Evolutionary conservation across 2,888 invertebrate genomes (phyloP), one percentile per base, ranked within the genome.

Genomic region (Ochlodes sylvanus): DNA sequence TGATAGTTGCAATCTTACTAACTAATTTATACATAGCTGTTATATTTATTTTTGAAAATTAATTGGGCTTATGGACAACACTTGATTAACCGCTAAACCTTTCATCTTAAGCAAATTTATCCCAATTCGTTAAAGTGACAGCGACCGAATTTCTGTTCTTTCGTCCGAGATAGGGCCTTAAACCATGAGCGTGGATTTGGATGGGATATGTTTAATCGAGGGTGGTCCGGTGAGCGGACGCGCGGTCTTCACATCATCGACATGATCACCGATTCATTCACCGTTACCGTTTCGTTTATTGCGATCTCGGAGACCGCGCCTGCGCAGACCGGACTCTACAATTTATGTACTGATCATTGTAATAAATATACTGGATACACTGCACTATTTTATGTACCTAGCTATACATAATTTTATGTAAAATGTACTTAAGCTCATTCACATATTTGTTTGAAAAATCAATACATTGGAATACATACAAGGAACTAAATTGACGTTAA

Each of bases 141-240:
- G 10, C 2, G 1, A 10, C 38, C 10, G 9, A 38, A 12, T 15
- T 2, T 47, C 15, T 7, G 6, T 5, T 19, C 17, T 3, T 19
- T 0, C 19, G 10, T 50, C 19, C 50, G 19, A 50, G 50, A 50
- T 50, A 50, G 50, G 50, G 50, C 50, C 50, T 50, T 50, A 81
- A 84, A 85, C 85, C 86, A 87, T 83, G 86, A 85, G 85, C 79
- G 82, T 83, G 82, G 80, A 79, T 83, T 80, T 81, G 79, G 81
- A 84, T 85, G 84, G 83, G 79, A 87, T 87, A 82, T 80, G 80
- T 85, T 80, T 82, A n/a, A 73, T 69, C 74, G 78, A 76, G 73
- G 73, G 80, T 76, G 73, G 77, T 77, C 79, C 80, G 72, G 70
- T 75, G 76, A 79, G 81, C 74, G 79, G 78, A 72, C 76, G 77